Evolutionary conservation across 2,888 invertebrate genomes (phyloP).

Genomic region (Cryptus armator): DNA sequence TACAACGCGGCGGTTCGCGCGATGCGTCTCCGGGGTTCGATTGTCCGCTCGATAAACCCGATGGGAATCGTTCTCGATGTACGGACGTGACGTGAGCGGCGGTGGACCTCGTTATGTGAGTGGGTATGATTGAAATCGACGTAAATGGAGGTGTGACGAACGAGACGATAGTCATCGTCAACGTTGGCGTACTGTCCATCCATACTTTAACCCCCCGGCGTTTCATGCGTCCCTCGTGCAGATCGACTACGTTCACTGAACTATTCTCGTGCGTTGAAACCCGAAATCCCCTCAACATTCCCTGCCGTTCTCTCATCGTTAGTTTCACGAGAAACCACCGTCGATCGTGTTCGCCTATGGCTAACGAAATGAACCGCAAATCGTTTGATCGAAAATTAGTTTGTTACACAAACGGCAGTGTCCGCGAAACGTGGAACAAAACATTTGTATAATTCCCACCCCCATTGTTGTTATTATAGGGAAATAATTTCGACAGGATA

Average conservation of each 20-base stretch:
- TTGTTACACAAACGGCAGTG: constrained; percentile 24
- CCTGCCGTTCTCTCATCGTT: neutral
- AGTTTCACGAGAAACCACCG: constrained; percentile 16
- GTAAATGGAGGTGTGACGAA: constrained; percentile 47
- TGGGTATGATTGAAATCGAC: constrained; percentile 58
- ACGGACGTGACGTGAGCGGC: constrained; percentile 41
- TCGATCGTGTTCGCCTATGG: constrained; percentile 3
- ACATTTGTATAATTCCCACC: neutral
- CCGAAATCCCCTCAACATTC: neutral
- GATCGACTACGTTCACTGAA: constrained; percentile 6
- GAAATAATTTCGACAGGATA: constrained; percentile 35
- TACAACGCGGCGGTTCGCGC: constrained; percentile 2
- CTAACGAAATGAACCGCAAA: constrained; percentile 36
- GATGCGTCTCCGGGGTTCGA: constrained; percentile 44
- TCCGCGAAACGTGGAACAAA: neutral
- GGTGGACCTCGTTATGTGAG: constrained; percentile 22
- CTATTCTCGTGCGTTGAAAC: neutral
- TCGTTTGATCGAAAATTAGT: constrained; percentile 39
- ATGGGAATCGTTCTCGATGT: constrained; percentile 35
- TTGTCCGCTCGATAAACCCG: constrained; percentile 59
- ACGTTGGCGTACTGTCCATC: neutral
- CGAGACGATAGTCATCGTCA: constrained; percentile 46
- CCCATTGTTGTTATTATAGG: neutral
- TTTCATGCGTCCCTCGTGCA: neutral
- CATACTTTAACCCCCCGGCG: neutral